These are phyloP conservation scores for Mesodorylaimus sp. DNA, from an alignment of 2,888 invertebrate species.

Conservation along the genomic window DNA sequence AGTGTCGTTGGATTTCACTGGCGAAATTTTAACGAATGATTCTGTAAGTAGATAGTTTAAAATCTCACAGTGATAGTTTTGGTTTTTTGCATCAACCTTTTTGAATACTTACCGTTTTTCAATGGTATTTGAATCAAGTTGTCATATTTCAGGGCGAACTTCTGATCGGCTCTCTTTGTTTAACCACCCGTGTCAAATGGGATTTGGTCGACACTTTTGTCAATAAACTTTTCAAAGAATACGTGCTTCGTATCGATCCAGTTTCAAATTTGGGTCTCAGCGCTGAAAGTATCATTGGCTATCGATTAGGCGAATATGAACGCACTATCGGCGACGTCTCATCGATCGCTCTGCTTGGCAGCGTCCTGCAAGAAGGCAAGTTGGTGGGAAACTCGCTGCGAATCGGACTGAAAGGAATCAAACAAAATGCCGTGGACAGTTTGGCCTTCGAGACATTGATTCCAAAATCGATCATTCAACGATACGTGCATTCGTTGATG, in stretches of 20 bases:
- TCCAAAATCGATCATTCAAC: slow-evolving; percentile 83
- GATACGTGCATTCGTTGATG: slow-evolving; percentile 66
- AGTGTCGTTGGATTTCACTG: neutral
- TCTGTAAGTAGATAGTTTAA: no score
- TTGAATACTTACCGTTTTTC: no score
- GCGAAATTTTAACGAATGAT: no score
- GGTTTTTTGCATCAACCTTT: neutral
- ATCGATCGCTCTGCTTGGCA: neutral
- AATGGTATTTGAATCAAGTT: no score
- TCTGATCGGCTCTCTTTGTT: slow-evolving; percentile 66
- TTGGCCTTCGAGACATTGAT: slow-evolving; percentile 85
- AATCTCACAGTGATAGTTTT: no score
- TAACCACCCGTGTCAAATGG: slow-evolving; percentile 84
- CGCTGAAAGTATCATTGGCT: slow-evolving; percentile 73
- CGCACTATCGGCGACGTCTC: neutral
- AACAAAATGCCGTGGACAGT: slow-evolving; percentile 69
- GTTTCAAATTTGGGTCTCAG: slow-evolving; percentile 63
- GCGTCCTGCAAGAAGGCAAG: neutral
- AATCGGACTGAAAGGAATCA: slow-evolving; percentile 39
- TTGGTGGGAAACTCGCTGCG: neutral
- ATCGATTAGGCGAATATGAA: slow-evolving; percentile 52
- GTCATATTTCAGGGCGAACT: slow-evolving; percentile 47
- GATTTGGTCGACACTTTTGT: slow-evolving; percentile 77
- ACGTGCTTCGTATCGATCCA: slow-evolving; percentile 74
- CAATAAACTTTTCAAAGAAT: slow-evolving; percentile 78